A percentile compares a stretch with the other conserved stretches of the same genome.
Conservation (phyloP, 2,113 vertebrate genomes). For the Anguilla japonica region DNA sequence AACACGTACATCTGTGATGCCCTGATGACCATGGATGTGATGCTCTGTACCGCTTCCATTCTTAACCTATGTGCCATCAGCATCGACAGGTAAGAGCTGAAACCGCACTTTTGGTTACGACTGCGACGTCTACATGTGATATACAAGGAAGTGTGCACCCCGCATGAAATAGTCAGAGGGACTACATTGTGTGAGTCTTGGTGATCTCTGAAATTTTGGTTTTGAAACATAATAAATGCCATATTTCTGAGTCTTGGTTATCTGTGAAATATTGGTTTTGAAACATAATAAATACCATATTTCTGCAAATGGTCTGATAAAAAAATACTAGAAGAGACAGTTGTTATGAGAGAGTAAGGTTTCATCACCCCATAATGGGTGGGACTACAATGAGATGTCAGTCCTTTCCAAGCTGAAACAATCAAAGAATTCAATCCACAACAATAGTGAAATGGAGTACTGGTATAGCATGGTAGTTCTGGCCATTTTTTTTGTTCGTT, state of each 20-base stretch:
- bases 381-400: neutral
- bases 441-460: neutral
- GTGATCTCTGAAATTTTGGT: neutral
- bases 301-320: neutral
- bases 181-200: neutral
- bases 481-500: too few species aligned
- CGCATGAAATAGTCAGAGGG: neutral
- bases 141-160: neutral
- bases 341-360: neutral
- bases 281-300: neutral
- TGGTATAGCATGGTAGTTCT: too few species aligned
- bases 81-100: constrained; percentile 66
- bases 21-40: constrained; percentile 76
- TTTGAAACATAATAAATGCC: neutral
- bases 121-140: neutral
- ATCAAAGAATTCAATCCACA: neutral
- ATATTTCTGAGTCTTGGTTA: neutral
- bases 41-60: constrained; percentile 75
- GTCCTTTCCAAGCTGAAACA: neutral
- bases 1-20: constrained; percentile 67
- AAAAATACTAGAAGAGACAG: neutral
- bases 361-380: neutral
- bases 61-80: constrained; percentile 75
- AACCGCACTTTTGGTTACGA: neutral
- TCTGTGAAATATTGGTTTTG: too few species aligned